Conservation (phyloP, 2,113 vertebrate genomes). For the Sceloporus undulatus region DNA sequence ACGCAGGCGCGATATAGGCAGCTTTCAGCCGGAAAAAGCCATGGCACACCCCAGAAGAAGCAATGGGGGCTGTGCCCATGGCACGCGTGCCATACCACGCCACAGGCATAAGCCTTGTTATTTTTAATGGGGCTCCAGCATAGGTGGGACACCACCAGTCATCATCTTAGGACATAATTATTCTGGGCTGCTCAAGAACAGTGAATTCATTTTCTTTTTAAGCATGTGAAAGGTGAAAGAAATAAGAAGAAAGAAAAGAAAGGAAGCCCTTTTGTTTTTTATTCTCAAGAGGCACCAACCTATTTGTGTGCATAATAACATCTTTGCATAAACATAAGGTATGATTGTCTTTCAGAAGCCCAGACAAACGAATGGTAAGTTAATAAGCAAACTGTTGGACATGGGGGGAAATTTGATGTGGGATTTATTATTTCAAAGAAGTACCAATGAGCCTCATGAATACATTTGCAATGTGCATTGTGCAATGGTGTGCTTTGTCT, state of each 20-base stretch:
- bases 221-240: conserved; percentile 46
- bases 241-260: not conserved
- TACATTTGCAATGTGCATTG: conserved; percentile 67
- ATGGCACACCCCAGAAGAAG: too few species aligned
- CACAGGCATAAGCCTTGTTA: too few species aligned
- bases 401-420: conserved; percentile 63
- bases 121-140: too few species aligned
- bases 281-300: conserved; percentile 50
- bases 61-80: too few species aligned
- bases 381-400: conserved; percentile 49
- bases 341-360: conserved; percentile 56
- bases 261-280: conserved; percentile 43
- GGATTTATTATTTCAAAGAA: conserved; percentile 78
- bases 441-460: conserved; percentile 71
- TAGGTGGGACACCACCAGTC: too few species aligned
- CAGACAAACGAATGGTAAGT: conserved; percentile 52
- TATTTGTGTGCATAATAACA: conserved; percentile 73
- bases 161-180: not conserved
- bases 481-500: not conserved
- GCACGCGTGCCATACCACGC: too few species aligned
- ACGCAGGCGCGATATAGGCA: too few species aligned
- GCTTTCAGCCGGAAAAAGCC: too few species aligned
- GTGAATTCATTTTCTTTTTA: conserved; percentile 51
- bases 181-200: not conserved
- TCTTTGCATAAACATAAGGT: conserved; percentile 65